These are phyloP conservation scores for Chelonus insularis DNA, from an alignment of 1,140 invertebrate genomes.

Conservation along the genomic window DNA sequence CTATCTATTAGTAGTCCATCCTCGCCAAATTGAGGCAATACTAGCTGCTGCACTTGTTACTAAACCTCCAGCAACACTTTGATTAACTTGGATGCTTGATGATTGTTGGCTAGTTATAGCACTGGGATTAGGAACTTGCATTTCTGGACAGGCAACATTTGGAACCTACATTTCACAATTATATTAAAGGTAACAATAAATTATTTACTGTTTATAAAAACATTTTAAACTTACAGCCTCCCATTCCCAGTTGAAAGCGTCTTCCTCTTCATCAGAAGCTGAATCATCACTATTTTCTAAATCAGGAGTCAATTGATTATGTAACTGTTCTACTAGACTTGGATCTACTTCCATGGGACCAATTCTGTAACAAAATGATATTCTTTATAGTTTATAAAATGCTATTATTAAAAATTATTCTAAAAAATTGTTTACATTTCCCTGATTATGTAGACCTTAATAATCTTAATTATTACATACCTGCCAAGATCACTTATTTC, in stretches of 20 bases:
- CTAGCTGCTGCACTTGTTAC: constrained; percentile 71
- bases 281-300: constrained; percentile 68
- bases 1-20: constrained; percentile 64
- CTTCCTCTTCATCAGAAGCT: constrained; percentile 69
- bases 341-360: constrained; percentile 65
- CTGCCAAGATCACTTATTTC: constrained; percentile 71
- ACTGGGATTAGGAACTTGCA: constrained; percentile 52
- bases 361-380: constrained; percentile 55
- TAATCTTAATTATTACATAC: too few species aligned
- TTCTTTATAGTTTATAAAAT: too few species aligned
- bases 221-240: constrained; percentile 63
- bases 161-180: constrained; percentile 53
- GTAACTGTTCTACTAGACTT: constrained; percentile 61
- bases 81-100: constrained; percentile 61
- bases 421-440: too few species aligned
- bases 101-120: constrained; percentile 60
- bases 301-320: constrained; percentile 64
- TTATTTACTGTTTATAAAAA: neutral
- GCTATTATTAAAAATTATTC: too few species aligned
- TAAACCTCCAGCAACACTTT: constrained; percentile 66
- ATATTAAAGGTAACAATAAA: constrained; percentile 13
- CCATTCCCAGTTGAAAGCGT: constrained; percentile 68
- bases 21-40: constrained; percentile 71
- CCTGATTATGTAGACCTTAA: too few species aligned
- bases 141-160: constrained; percentile 62